These are phyloP conservation scores for Piezodorus guildinii DNA, from an alignment of 1,140 invertebrate genomes.

Conservation along the genomic window DNA sequence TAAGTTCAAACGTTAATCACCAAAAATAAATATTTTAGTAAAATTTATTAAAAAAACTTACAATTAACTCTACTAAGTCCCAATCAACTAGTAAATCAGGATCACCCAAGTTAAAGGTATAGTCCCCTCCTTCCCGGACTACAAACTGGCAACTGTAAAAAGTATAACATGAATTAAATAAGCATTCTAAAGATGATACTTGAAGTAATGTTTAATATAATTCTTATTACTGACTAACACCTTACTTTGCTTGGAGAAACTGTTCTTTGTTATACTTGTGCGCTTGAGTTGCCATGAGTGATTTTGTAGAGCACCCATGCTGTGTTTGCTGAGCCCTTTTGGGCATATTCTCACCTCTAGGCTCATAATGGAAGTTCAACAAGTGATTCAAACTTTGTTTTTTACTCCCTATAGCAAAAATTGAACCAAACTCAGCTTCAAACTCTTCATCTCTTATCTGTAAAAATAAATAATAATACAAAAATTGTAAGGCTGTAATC, in stretches of 20 bases:
- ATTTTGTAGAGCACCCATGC: conserved; percentile 23
- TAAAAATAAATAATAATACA: conserved; percentile 20
- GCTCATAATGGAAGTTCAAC: conserved; percentile 72
- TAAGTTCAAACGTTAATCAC: too few relatives aligned
- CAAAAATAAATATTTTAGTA: conserved; percentile 19
- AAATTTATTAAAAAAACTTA: conserved; percentile 40
- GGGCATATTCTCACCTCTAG: conserved; percentile 34
- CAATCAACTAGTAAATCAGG: conserved; percentile 85
- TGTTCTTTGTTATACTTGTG: conserved; percentile 83
- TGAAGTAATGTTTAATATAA: background rate
- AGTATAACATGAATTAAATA: conserved; percentile 21
- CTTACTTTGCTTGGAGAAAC: conserved; percentile 86
- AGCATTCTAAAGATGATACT: background rate
- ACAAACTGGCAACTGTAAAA: conserved; percentile 86
- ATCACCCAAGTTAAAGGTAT: conserved; percentile 59
- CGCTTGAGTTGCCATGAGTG: conserved; percentile 36
- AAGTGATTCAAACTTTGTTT: conserved; percentile 87
- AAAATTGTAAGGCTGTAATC: background rate
- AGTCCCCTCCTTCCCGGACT: conserved; percentile 67
- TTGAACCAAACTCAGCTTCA: conserved; percentile 66
- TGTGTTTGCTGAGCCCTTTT: background rate
- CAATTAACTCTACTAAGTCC: conserved; percentile 84
- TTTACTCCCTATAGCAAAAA: conserved; percentile 69
- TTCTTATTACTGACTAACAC: background rate
- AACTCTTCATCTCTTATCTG: conserved; percentile 39